Conservation (phyloP, 1,140 invertebrate genomes). For the Anastrepha obliqua region DNA sequence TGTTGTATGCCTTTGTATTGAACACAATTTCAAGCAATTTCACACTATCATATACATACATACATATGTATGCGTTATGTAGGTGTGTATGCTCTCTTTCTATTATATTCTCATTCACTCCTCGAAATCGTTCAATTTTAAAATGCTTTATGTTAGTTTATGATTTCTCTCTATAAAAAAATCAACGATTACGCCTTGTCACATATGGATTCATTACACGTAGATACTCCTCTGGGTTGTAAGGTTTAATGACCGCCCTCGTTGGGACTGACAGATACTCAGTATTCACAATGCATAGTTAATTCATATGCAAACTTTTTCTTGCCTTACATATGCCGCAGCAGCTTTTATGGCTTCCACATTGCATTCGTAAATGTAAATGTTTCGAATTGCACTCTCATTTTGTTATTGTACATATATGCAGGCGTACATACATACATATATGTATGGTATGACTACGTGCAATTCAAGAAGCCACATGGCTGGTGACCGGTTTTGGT, state of each 20-base stretch:
- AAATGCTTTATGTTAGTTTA: too few species aligned
- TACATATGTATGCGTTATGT: background rate
- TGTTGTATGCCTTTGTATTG: too few species aligned
- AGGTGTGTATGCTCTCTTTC: too few species aligned
- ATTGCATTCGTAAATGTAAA: background rate
- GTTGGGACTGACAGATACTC: background rate
- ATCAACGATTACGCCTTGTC: too few species aligned
- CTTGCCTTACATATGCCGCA: conserved; percentile 3
- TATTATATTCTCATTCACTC: too few species aligned
- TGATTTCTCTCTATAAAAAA: too few species aligned
- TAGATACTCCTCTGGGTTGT: background rate
- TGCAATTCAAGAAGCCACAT: too few species aligned
- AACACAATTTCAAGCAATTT: too few species aligned
- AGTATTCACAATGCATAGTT: background rate
- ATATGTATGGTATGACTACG: background rate
- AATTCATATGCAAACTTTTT: background rate
- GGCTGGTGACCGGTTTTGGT: background rate
- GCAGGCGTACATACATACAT: background rate
- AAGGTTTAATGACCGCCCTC: conserved; percentile 41
- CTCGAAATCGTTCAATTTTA: too few species aligned
- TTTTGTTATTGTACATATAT: background rate
- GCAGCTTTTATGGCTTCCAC: background rate
- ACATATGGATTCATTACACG: too few species aligned
- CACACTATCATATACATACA: background rate
- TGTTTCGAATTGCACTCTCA: background rate